These are phyloP conservation scores for Emydura subglobosa DNA, from an alignment of 2,113 vertebrate species.

Conservation along the genomic window DNA sequence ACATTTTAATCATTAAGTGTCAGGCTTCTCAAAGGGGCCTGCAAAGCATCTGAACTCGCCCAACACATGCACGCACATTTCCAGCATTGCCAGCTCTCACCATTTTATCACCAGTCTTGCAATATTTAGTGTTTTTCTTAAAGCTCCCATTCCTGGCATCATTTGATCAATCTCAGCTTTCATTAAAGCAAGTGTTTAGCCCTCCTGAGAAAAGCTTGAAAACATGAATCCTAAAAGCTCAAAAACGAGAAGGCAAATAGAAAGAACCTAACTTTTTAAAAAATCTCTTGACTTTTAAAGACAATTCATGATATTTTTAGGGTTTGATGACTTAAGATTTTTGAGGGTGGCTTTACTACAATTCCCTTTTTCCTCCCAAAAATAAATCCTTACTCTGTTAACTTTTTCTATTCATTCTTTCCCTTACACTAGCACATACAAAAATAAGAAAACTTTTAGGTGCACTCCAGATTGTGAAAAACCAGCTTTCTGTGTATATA, in stretches of 20 bases:
- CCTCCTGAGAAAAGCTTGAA: background rate
- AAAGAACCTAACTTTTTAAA: background rate
- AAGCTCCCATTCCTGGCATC: background rate
- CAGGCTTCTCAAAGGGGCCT: constrained; percentile 64
- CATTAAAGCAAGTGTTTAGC: background rate
- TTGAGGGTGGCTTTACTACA: background rate
- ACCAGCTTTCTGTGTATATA: background rate
- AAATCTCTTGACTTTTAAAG: background rate
- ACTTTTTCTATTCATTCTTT: background rate
- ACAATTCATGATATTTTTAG: background rate
- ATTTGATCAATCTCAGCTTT: background rate
- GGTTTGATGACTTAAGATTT: background rate
- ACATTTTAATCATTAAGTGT: constrained; percentile 77
- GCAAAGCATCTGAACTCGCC: background rate
- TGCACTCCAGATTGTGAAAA: background rate
- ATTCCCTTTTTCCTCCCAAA: background rate
- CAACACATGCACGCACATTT: background rate
- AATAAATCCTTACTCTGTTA: background rate
- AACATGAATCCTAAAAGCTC: background rate
- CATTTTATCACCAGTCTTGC: background rate
- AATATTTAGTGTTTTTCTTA: background rate
- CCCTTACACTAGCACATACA: background rate
- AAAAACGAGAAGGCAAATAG: background rate
- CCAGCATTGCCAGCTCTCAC: background rate
- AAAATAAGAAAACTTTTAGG: background rate